Evolutionary conservation across 2,113 vertebrate species (phyloP), one percentile per base, ranked within the genome.

Genomic region (Callorhinus ursinus): DNA sequence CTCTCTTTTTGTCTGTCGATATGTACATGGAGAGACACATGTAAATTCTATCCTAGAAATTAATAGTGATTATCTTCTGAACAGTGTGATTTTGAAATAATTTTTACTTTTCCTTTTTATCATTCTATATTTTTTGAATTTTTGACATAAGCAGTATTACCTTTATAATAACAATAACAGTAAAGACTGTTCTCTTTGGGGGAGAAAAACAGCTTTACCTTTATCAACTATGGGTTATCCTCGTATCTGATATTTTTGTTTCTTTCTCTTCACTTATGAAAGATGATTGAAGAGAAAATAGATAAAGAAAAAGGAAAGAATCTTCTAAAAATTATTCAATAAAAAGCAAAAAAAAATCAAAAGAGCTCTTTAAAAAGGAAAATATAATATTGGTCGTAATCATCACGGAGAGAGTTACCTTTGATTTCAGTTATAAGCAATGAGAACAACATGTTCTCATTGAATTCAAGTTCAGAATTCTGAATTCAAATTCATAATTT

Each of bases 21-120:
- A 5, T 59, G 33, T 71, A 7, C n/a, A 22, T 39, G 16, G 15
- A 77, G 55, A 88, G 63, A 87, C 14, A 46, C 49, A 61, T 72
- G 11, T 86, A 49, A 83, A 16, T 63, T 77, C 9, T 93, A 88
- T 55, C n/a, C 21, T 86, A 94, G 69, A 81, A 90, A 49, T 94
- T 65, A 77, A 82, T 51, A 76, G 26, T 42, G 10, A 89, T 83
- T 81, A 77, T 71, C 26, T 93, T 92, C 83, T 77, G n/a, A 88
- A 51, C 11, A 28, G 33, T 74, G 19, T 94, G 42, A 77, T 80
- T 81, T 96, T 36, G 22, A 15, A 83, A 33, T 80, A 49, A 53
- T 13, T 89, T 88, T 94, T 72, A 36, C 26, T 92, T 95, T 95
- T 93, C 15, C 12, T 79, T 96, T 95, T 59, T 31, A 18, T 86